phyloP scores from a whole-genome alignment of 1,140 invertebrate species.

The Hyles vespertilio region DNA sequence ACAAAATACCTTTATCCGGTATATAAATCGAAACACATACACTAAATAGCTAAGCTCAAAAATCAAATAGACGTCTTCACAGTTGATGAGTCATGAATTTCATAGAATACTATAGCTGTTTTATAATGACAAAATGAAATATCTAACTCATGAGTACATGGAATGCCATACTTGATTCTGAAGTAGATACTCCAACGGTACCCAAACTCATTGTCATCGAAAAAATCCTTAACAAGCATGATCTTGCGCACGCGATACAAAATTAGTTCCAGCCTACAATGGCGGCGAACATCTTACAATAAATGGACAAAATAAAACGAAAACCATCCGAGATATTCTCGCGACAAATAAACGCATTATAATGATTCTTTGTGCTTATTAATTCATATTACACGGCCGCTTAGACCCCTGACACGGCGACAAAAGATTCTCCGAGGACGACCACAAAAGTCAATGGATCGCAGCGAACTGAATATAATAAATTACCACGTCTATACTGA shows the following conservation, averaged over 20 bases:
- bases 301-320: conserved; percentile 38
- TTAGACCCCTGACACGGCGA: conserved; percentile 60
- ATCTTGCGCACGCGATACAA: conserved; percentile 53
- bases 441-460: conserved; percentile 67
- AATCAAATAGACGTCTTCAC: too few relatives aligned
- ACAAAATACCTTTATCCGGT: too few relatives aligned
- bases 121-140: too few relatives aligned
- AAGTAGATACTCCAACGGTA: too few relatives aligned
- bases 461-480: conserved; percentile 64
- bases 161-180: too few relatives aligned
- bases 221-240: conserved; percentile 19
- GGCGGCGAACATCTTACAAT: conserved; percentile 21
- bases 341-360: conserved; percentile 67
- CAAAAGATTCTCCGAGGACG: conserved; percentile 54
- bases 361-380: conserved; percentile 71
- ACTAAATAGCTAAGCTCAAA: too few relatives aligned
- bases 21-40: too few relatives aligned
- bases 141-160: too few relatives aligned
- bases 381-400: conserved; percentile 74
- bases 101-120: too few relatives aligned
- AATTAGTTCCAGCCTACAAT: conserved; percentile 63
- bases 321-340: conserved; percentile 37
- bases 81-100: too few relatives aligned
- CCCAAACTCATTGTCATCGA: too few relatives aligned
- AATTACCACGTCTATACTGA: conserved; percentile 60